These are phyloP conservation scores for Pangasius krempfi DNA, from an alignment of 2,797 vertebrate genomes.

Conservation along the genomic window DNA sequence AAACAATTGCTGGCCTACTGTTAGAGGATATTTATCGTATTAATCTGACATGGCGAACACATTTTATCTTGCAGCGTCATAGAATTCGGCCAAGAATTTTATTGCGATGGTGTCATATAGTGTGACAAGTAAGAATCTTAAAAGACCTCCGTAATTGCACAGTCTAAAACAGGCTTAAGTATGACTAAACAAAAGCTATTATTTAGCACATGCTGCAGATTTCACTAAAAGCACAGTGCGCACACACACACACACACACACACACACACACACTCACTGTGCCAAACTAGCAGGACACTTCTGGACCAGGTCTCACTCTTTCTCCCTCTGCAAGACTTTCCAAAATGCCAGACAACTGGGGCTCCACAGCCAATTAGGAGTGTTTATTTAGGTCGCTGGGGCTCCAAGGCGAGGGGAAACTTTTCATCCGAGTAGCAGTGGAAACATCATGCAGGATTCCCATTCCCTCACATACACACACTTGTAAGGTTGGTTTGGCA, in stretches of 20 bases:
- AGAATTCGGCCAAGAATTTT: not conserved
- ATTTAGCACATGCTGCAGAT: slow-evolving; percentile 23
- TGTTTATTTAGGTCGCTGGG: slow-evolving; percentile 84
- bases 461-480: slow-evolving; percentile 26
- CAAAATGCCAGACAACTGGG: slow-evolving; percentile 86
- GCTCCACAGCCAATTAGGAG: slow-evolving; percentile 93
- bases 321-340: slow-evolving; percentile 61
- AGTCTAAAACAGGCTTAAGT: not conserved
- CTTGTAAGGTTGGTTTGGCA: slow-evolving; percentile 24
- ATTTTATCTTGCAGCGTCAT: not conserved
- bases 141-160: not conserved
- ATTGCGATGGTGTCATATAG: not conserved
- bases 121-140: not conserved
- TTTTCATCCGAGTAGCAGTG: slow-evolving; percentile 67
- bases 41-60: not conserved
- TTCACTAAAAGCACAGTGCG: slow-evolving; percentile 1
- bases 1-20: not conserved
- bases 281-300: slow-evolving; percentile 17
- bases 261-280: not conserved
- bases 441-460: slow-evolving; percentile 60
- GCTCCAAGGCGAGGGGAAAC: slow-evolving; percentile 76
- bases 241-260: not conserved
- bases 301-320: slow-evolving; percentile 9
- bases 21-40: not conserved
- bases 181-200: slow-evolving; percentile 11